Evolutionary conservation across 2,797 vertebrate species (phyloP).

Genomic region (Luscinia megarhynchos): DNA sequence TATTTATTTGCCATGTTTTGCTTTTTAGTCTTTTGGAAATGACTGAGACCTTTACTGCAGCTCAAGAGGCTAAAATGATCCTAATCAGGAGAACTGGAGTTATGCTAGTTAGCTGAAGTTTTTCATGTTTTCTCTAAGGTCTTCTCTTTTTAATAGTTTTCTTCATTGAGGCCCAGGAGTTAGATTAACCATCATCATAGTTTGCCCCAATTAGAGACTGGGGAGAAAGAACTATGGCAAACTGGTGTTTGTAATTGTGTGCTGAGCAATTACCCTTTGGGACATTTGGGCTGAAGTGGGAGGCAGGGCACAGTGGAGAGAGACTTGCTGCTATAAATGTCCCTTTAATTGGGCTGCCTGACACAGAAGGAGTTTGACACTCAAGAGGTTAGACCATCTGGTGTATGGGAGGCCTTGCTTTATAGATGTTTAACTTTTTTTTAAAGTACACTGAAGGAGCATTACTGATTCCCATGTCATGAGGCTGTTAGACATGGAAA

Average conservation of each 20-base stretch:
- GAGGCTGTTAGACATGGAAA: slow-evolving; percentile 52
- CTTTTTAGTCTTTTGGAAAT: not conserved
- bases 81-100: not conserved
- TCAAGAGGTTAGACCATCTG: slow-evolving; percentile 61
- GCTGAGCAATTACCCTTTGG: slow-evolving; percentile 65
- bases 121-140: not conserved
- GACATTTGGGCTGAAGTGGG: not conserved
- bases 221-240: not conserved
- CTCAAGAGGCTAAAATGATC: not conserved
- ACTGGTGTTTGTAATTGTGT: slow-evolving; percentile 64
- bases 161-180: not conserved
- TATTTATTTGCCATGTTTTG: not conserved
- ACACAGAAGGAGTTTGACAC: slow-evolving; percentile 44
- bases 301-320: slow-evolving; percentile 36
- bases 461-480: slow-evolving; percentile 41
- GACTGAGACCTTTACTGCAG: not conserved
- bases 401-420: slow-evolving; percentile 24
- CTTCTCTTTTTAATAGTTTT: not conserved
- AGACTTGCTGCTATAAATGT: slow-evolving; percentile 43
- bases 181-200: slow-evolving; percentile 20
- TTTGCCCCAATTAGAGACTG: slow-evolving; percentile 48
- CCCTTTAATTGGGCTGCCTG: slow-evolving; percentile 62
- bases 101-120: not conserved
- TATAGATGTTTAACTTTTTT: slow-evolving; percentile 41
- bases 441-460: slow-evolving; percentile 19